These are phyloP conservation scores for Achatina immaculata DNA, from an alignment of 1,140 invertebrate species.

Conservation along the genomic window DNA sequence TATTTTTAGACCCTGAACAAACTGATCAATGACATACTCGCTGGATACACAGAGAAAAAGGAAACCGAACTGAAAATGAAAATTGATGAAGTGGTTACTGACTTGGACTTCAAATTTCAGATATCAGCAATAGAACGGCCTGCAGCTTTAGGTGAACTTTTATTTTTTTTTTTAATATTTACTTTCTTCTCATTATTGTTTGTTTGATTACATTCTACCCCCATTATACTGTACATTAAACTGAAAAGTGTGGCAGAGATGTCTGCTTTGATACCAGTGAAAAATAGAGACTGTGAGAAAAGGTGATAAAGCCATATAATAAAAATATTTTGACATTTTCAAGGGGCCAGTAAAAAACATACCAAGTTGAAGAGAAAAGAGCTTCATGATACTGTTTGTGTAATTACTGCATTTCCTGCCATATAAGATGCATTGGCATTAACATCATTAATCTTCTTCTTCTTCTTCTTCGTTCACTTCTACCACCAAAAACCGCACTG, in stretches of 20 bases:
- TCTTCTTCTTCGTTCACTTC: too few species aligned
- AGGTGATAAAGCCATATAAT: not conserved
- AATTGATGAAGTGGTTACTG: not conserved
- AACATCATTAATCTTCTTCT: too few species aligned
- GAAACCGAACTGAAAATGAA: conserved; percentile 14
- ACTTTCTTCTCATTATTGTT: not conserved
- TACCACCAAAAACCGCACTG: too few species aligned
- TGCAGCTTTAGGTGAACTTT: conserved; percentile 10
- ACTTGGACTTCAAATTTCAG: conserved; percentile 16
- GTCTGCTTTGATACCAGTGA: too few species aligned
- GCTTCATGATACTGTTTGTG: too few species aligned
- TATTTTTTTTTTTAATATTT: not conserved
- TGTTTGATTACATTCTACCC: not conserved
- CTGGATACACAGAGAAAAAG: conserved; percentile 10
- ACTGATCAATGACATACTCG: conserved; percentile 6
- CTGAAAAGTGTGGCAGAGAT: too few species aligned
- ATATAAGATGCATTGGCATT: too few species aligned
- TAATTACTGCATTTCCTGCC: too few species aligned
- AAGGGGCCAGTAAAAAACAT: too few species aligned
- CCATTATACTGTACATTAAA: not conserved
- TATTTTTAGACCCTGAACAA: conserved; percentile 7
- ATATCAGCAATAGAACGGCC: conserved; percentile 3
- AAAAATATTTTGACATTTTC: not conserved
- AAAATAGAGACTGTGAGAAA: not conserved
- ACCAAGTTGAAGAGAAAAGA: too few species aligned